Base-by-base conservation (phyloP, 92 coral and sea anemone species). In the Porites evermanni region DNA sequence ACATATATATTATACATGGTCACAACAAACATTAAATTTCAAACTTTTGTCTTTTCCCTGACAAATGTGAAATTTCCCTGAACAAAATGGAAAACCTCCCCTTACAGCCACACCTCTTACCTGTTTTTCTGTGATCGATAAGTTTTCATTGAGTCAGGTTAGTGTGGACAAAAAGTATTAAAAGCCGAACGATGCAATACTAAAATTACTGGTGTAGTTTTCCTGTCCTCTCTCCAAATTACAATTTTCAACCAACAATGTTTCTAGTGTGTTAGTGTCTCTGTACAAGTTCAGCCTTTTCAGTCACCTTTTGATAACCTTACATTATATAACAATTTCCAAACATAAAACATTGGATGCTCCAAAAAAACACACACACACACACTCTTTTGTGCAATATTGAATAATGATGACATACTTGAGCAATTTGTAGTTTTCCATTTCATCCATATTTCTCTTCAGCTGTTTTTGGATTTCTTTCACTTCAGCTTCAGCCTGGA, bases 401-500 rank as follows among this genome's bases (percentile, higher is more conserved):
- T 26, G 29, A 26, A 26, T 26, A 26, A 78, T n/a, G 69, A 64
- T 50, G 26, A 73, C 89, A 81, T 76, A 81, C 91, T 65, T 81
- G 61, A 81, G 87, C 76, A 81, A 74, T 81, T 77, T 88, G 83
- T 77, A 64, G 69, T 83, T 89, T 68, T 67, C 79, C 52, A 70
- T 70, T 65, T 83, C 92, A 26, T 89, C 85, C 61, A 44, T 60
- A 67, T 88, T 88, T 76, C 73, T 74, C 70, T 88, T 89, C 66
- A 89, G 29, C 79, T 77, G 79, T 24, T 56, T 89, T 60, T 84
- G 67, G 60, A 89, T 72, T 76, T 77, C 70, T 83, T 64, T 89
- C 18, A 78, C 84, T 84, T 89, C 89, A 53, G 88, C 67, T 83
- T 83, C 85, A 82, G 92, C 86, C 92, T 83, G 47, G 84, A 77